These are phyloP conservation scores for Diachasma alloeum DNA, from an alignment of 1,140 invertebrate genomes.

Conservation along the genomic window DNA sequence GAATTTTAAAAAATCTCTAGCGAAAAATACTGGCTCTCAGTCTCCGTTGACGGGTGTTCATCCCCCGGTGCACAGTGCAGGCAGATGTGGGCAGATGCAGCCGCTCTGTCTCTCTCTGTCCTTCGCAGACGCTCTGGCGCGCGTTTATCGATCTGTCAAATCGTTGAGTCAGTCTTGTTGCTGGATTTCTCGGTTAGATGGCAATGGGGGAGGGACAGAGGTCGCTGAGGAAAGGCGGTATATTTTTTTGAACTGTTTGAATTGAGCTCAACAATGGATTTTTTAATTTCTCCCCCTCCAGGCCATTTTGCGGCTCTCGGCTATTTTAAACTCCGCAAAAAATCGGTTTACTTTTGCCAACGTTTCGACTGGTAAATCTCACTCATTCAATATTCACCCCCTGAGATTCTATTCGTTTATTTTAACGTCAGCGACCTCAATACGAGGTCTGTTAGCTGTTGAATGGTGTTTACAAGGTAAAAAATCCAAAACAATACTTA, in stretches of 20 bases:
- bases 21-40: background rate
- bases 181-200: background rate
- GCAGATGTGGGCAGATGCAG: slow-evolving; percentile 8
- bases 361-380: too few species aligned
- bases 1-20: background rate
- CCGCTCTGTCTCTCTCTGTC: background rate
- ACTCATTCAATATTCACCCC: too few species aligned
- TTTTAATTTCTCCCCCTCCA: background rate
- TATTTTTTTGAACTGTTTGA: background rate
- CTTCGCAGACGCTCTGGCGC: background rate
- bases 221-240: background rate
- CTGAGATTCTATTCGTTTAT: too few species aligned
- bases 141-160: slow-evolving; percentile 13
- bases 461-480: too few species aligned
- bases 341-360: too few species aligned
- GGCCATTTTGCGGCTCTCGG: too few species aligned
- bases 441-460: too few species aligned
- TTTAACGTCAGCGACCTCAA: too few species aligned
- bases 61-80: background rate
- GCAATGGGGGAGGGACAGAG: background rate
- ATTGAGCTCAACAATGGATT: background rate
- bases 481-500: too few species aligned
- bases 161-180: background rate
- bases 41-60: slow-evolving; percentile 2
- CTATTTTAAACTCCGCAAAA: too few species aligned